Evolutionary conservation across 2,888 invertebrate species (phyloP), one percentile per base, ranked within the genome.

Genomic region (Lamellibrachia satsuma): DNA sequence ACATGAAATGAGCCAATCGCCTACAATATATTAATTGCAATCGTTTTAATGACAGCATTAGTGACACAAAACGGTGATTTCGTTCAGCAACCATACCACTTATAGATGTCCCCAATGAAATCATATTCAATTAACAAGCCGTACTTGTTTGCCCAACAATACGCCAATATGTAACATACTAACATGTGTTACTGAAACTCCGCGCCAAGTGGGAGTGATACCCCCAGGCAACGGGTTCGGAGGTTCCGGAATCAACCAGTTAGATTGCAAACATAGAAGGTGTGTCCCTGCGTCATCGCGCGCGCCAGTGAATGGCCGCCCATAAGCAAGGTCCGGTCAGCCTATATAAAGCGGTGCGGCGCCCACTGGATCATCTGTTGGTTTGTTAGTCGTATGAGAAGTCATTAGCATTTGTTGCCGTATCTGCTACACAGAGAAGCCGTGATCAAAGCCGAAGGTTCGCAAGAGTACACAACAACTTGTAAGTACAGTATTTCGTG

Each of bases 231-330:
- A 75, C 22, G n/a, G 22, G 2, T n/a, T 4, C 75, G 75, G 75
- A 22, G 1, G 75, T 75, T 75, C 75, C 75, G 75, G 75, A 22
- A 75, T 75, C 75, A 75, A 75, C 75, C 75, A 75, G 75, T 75
- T 75, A 75, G 75, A 75, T 22, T n/a, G n/a, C 75, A 15, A n/a
- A 75, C 22, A 75, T 75, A 75, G 75, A 75, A 75, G 75, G 75
- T 75, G 75, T 75, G 75, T 75, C 75, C 75, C 75, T 75, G 75
- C 75, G 75, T 75, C 75, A 75, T 75, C n/a, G 75, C 75, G 75
- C 75, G 75, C 75, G 75, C 75, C 39, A 11, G n/a, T 75, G 15
- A 75, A 22, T 15, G 75, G 75, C 75, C 75, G 6, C 8, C 22
- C 4, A n/a, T 75, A 75, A 75, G 22, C 75, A 75, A 75, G 75